These are phyloP conservation scores for Drosophila imparisetae DNA, from an alignment of 2,888 invertebrate genomes.

Conservation along the genomic window DNA sequence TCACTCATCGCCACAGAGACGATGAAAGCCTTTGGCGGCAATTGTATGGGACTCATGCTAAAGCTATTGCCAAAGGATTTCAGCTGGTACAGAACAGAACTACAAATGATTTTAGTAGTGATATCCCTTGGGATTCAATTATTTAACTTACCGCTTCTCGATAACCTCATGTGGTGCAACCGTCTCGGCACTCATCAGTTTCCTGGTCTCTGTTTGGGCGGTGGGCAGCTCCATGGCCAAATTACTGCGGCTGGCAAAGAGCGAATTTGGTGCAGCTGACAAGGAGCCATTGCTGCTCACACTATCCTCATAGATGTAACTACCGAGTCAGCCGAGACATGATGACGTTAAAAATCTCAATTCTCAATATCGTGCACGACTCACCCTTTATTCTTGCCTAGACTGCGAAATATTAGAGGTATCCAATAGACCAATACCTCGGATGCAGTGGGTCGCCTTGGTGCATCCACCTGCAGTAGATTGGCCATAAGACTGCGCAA, in stretches of 20 bases:
- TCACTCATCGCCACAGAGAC: slow-evolving; percentile 86
- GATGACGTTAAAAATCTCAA: too few species aligned
- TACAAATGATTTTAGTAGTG: slow-evolving; percentile 24
- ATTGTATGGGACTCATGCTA: slow-evolving; percentile 86
- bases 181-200: slow-evolving; percentile 84
- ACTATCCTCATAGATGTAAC: slow-evolving; percentile 82
- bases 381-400: slow-evolving; percentile 84
- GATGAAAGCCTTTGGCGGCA: slow-evolving; percentile 86
- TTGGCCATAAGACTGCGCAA: slow-evolving; percentile 87
- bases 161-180: slow-evolving; percentile 80
- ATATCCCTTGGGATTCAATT: too few species aligned
- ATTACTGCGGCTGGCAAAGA: slow-evolving; percentile 49
- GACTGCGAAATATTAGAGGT: slow-evolving; percentile 85
- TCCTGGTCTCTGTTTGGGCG: slow-evolving; percentile 81
- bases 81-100: slow-evolving; percentile 87
- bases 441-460: slow-evolving; percentile 87
- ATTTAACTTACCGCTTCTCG: slow-evolving; percentile 74
- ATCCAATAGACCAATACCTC: slow-evolving; percentile 86
- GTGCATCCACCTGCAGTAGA: slow-evolving; percentile 87
- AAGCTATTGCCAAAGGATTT: slow-evolving; percentile 86
- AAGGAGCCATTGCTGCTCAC: slow-evolving; percentile 57
- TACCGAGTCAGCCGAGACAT: slow-evolving; percentile 28
- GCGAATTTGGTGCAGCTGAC: slow-evolving; percentile 36
- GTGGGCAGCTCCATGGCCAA: slow-evolving; percentile 74
- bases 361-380: not conserved